Conservation (phyloP, 1,140 invertebrate species). For the Leptonema lineaticorne region DNA sequence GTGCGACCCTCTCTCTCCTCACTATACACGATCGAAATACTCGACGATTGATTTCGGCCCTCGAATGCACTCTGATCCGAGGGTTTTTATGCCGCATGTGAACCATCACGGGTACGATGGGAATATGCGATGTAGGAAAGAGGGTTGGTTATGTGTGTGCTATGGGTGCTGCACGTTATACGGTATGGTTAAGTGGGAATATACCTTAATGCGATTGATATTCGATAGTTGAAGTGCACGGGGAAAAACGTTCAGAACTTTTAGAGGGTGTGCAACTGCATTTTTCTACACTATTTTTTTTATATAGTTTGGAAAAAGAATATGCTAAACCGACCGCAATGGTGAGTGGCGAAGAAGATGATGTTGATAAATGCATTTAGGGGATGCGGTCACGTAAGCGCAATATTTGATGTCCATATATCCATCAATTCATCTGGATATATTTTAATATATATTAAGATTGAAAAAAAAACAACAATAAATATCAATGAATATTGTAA, state of each 20-base stretch:
- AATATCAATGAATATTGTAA: too few relatives aligned
- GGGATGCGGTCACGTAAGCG: not conserved
- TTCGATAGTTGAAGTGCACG: conserved; percentile 2
- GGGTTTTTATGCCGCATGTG: too few relatives aligned
- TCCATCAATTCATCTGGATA: too few relatives aligned
- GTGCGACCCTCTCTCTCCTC: not conserved
- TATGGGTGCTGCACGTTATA: not conserved
- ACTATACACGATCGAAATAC: not conserved
- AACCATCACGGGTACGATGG: too few relatives aligned
- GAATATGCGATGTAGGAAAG: too few relatives aligned
- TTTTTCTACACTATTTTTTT: not conserved
- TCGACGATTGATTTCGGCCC: too few relatives aligned
- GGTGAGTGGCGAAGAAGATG: not conserved
- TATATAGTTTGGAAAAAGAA: not conserved
- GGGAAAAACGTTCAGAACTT: conserved; percentile 6
- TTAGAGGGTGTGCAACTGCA: not conserved
- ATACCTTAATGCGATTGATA: conserved; percentile 19
- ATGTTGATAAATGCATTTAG: not conserved
- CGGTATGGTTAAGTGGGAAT: conserved; percentile 4
- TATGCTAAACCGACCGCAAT: conserved; percentile 6
- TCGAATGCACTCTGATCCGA: not conserved
- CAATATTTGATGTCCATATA: too few relatives aligned
- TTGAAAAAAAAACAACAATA: too few relatives aligned
- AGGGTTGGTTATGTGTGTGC: not conserved
- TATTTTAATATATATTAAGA: too few relatives aligned